Evolutionary conservation across 1,140 invertebrate genomes (phyloP), one percentile per base, ranked within the genome.

Genomic region (Dysdera silvatica): DNA sequence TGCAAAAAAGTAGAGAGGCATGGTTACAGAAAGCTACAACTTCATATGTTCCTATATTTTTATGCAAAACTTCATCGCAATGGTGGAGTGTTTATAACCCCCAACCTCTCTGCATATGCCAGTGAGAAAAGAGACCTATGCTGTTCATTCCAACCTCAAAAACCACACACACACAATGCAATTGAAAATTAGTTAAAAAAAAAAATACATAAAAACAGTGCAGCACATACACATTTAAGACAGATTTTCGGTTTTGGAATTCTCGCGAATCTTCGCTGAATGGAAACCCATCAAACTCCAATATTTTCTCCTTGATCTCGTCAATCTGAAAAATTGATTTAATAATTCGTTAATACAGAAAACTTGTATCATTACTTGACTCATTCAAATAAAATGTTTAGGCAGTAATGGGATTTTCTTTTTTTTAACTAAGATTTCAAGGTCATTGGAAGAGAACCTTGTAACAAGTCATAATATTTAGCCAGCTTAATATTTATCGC

Each of bases 181-280:
- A 18, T 5, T 4, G 32, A 28, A 52, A 52, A 52, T 52, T 16
- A 29, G 7, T 47, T 47, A 20, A 20, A 20, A 47, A 7, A 20
- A 47, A 47, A 47, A 47, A 20, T 47, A 12, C 18, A 52, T 24
- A 49, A 35, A 18, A 26, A 55, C 4, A 35, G 29, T 29, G 16
- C 10, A 23, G 20, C 2, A 16, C 8, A 28, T 37, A 63, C 61
- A 52, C 28, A 48, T 63, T 52, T 23, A 63, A 49, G 24, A 63
- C 55, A 24, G 48, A 52, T 24, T 48, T 56, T 41, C 61, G 41
- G 48, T 63, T 53, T 14, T 63, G 52, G 41, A 48, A 55, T 40
- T 63, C 61, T 56, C 56, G 52, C 23, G 41, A 37, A 31, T 63
- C 61, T 37, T 26, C 41, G 49, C 56, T 45, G 41, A 63, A 63